Evolutionary conservation across 2,113 vertebrate species (phyloP), one percentile per base, ranked within the genome.

Genomic region (Peromyscus leucopus): DNA sequence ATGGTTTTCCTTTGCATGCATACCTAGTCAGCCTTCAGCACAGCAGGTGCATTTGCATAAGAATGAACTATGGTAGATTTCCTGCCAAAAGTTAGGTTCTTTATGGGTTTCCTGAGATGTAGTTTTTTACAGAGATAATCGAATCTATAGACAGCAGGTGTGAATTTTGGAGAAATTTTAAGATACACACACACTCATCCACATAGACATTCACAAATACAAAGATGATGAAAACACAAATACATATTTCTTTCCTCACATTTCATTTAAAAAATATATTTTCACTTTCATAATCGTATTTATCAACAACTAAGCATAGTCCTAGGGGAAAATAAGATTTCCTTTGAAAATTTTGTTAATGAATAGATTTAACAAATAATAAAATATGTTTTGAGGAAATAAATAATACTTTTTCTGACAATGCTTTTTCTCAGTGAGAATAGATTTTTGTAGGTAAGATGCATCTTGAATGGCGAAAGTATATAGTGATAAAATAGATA

Each of bases 241-340:
- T 57, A 78, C 0, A 26, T 39, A 91, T 88, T 95, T 0, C 36
- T 65, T 83, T 22, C 16, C 7, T 31, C 21, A 85, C 6, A 83
- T 78, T 94, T 83, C 46, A 88, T 55, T 55, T 74, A 57, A 74
- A 71, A 90, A 96, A 2, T 13, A 59, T 74, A n/a, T 93, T 82
- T 63, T 63, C 13, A 46, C 42, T 82, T 96, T 90, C 79, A 74
- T 46, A 93, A 55, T 67, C 1, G 21, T 88, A 22, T 67, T 84
- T 78, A 12, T 91, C 13, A 93, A 8, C 17, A 39, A 36, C 15
- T 63, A 65, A 72, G 2, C 15, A 55, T 0, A 36, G 2, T 31
- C 19, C 4, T 2, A 69, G 21, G 33, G 17, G 24, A 36, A 93
- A 93, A 28, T 15, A 78, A 88, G 24, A 72, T 26, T 33, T 39